Evolutionary conservation across 92 coral and sea anemone species (phyloP).

Genomic region (Umimayanthus kanabou): DNA sequence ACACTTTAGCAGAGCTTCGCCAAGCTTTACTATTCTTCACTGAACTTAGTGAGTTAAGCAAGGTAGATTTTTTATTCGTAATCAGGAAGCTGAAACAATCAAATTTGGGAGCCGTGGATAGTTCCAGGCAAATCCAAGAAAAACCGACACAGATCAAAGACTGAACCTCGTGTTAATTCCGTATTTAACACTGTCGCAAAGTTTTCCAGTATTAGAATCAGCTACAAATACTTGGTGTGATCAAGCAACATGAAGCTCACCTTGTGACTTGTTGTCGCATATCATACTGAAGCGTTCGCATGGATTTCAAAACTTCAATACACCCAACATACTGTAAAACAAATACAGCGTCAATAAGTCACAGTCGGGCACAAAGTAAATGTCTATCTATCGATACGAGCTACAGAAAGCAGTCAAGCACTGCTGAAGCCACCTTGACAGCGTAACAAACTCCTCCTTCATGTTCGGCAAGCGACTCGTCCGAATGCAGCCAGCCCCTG

Average conservation of each 20-base stretch:
- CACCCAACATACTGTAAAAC: slow-evolving; percentile 88
- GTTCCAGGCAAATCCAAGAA: neutral
- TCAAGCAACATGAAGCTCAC: slow-evolving; percentile 46
- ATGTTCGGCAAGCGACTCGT: slow-evolving; percentile 63
- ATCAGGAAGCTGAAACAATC: too few species aligned
- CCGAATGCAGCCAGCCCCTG: slow-evolving; percentile 96
- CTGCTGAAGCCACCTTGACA: slow-evolving; percentile 70
- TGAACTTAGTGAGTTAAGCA: neutral
- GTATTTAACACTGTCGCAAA: neutral
- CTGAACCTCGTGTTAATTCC: neutral
- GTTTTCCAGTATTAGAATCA: neutral
- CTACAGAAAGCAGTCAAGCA: neutral
- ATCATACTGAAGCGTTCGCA: slow-evolving; percentile 96
- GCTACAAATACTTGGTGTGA: too few species aligned
- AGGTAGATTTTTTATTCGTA: neutral
- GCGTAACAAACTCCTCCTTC: slow-evolving; percentile 99
- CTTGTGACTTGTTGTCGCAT: slow-evolving; percentile 95
- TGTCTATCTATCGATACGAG: neutral
- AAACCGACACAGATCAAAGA: neutral
- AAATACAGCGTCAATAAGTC: neutral
- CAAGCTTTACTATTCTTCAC: neutral
- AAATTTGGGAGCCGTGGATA: neutral
- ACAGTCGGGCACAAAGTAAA: neutral
- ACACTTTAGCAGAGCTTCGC: neutral
- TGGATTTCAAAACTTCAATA: slow-evolving; percentile 88